Evolutionary conservation across 2,113 vertebrate species (phyloP).

Genomic region (crab-eating macaque (Macaca fascicularis)): DNA sequence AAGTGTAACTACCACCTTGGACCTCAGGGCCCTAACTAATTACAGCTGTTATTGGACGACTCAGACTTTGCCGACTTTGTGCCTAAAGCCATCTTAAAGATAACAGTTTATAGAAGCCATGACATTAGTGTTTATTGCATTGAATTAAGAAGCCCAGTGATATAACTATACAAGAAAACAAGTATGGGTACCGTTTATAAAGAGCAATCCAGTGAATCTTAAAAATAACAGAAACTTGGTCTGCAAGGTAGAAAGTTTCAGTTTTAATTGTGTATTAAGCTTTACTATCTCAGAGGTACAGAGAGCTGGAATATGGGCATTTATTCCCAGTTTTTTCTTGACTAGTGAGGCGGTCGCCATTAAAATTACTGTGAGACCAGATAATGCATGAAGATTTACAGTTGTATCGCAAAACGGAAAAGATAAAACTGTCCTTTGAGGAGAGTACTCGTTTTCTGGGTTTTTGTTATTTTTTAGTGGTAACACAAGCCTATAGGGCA

Average conservation of each 20-base stretch:
- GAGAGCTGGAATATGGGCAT: background rate
- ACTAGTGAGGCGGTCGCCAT: background rate
- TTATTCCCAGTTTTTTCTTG: background rate
- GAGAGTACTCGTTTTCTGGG: background rate
- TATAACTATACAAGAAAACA: background rate
- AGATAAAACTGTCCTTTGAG: background rate
- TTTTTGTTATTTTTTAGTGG: background rate
- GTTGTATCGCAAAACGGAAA: background rate
- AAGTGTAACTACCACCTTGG: background rate
- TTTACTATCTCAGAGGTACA: background rate
- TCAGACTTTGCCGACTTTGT: background rate
- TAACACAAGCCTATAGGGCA: background rate
- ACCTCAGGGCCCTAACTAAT: background rate
- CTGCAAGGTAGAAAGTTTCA: background rate
- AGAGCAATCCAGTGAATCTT: background rate
- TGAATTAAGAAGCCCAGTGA: background rate
- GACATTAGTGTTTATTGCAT: background rate
- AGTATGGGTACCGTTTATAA: background rate
- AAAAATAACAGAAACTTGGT: slow-evolving; percentile 13
- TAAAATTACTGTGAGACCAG: background rate
- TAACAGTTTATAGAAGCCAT: background rate
- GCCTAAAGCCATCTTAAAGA: background rate
- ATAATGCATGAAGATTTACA: background rate
- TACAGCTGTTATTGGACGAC: background rate
- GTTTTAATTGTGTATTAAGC: background rate